These are phyloP conservation scores for Enteromius fasciolatus DNA, from an alignment of 2,797 vertebrate genomes.

Conservation along the genomic window DNA sequence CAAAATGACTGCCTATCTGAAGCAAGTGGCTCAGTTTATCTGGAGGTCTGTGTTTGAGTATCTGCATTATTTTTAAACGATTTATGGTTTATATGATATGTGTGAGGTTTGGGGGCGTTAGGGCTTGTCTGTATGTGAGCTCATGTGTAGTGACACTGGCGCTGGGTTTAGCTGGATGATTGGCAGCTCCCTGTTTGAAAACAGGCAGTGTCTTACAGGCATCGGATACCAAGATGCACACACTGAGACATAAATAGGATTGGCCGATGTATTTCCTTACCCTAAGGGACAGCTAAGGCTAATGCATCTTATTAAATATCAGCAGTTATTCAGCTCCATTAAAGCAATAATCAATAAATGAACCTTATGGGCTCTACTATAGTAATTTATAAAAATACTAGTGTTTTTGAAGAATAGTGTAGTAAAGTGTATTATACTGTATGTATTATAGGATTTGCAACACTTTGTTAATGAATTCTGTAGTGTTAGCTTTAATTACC, in stretches of 20 bases:
- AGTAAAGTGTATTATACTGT: too few relatives aligned
- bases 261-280: background rate
- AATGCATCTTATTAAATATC: constrained; percentile 8
- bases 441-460: too few relatives aligned
- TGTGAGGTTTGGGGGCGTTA: background rate
- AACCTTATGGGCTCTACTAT: background rate
- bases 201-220: constrained; percentile 40
- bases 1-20: constrained; percentile 51
- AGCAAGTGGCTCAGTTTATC: background rate
- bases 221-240: constrained; percentile 1
- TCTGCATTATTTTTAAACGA: background rate
- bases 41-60: background rate
- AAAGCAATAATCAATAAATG: constrained; percentile 21
- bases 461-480: too few relatives aligned
- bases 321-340: background rate
- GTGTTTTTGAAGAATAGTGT: too few relatives aligned
- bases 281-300: background rate
- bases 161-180: constrained; percentile 44
- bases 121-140: constrained; percentile 15
- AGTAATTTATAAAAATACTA: too few relatives aligned
- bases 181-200: constrained; percentile 60
- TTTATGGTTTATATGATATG: background rate
- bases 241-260: background rate
- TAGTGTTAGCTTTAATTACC: too few relatives aligned
- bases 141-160: background rate